These are phyloP conservation scores for Molossus molossus DNA, from an alignment of 2,797 vertebrate genomes.

Conservation along the genomic window DNA sequence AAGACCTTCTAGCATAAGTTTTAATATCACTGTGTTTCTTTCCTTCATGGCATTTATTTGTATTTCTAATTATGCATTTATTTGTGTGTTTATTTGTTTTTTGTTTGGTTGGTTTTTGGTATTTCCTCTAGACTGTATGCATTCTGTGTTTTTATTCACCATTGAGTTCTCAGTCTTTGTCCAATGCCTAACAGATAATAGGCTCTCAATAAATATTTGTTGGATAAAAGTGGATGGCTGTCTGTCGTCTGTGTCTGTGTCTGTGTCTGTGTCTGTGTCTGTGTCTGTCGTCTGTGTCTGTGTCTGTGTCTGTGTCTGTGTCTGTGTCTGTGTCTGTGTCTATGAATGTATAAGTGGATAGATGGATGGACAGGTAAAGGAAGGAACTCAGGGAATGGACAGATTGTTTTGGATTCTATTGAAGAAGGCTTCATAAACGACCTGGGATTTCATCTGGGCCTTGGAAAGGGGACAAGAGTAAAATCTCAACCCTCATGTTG, in stretches of 20 bases:
- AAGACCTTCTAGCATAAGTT: neutral
- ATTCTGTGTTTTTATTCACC: neutral
- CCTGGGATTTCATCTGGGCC: neutral
- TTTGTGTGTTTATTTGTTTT: neutral
- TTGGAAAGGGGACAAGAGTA: neutral
- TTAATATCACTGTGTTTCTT: neutral
- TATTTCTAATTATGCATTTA: neutral
- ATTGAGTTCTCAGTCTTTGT: neutral
- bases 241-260: neutral
- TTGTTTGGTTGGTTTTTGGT: neutral
- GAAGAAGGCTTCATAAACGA: slow-evolving; percentile 6
- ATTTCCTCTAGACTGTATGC: neutral
- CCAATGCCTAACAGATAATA: neutral
- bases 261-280: neutral
- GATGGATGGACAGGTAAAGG: neutral
- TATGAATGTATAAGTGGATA: neutral
- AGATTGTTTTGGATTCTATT: neutral
- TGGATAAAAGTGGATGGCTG: neutral
- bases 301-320: neutral
- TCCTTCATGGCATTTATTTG: slow-evolving; percentile 48
- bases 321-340: too few species aligned
- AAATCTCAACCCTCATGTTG: neutral
- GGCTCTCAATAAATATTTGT: neutral
- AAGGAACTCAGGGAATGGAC: neutral
- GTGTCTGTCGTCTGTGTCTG: neutral